Conservation (phyloP, 2,888 invertebrate genomes). For the Eilema sororculum region DNA sequence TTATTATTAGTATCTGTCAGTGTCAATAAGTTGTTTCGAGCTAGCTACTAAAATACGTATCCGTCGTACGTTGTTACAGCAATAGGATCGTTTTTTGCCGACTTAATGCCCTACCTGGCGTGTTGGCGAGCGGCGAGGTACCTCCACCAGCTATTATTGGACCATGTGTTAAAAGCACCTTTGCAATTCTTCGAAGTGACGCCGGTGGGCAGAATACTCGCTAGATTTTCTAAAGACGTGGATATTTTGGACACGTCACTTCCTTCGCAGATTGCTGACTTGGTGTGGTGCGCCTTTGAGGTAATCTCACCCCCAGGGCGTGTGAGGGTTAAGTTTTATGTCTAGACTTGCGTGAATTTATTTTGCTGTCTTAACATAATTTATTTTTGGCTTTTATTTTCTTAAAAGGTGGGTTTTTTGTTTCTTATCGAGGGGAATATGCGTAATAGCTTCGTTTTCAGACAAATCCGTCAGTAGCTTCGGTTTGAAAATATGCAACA, state of each 20-base stretch:
- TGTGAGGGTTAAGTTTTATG: slow-evolving; percentile 40
- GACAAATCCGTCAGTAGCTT: not conserved
- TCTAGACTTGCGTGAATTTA: slow-evolving; percentile 31
- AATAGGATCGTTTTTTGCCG: slow-evolving; percentile 88
- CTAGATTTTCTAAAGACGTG: slow-evolving; percentile 92
- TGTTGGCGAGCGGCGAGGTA: slow-evolving; percentile 89
- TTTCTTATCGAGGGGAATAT: not conserved
- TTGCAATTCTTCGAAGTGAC: slow-evolving; percentile 93
- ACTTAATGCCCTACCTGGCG: slow-evolving; percentile 90
- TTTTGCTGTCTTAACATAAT: slow-evolving; percentile 28
- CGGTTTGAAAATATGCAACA: not conserved
- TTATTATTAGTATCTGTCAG: slow-evolving; percentile 56
- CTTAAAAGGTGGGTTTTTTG: not conserved
- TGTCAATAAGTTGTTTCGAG: slow-evolving; percentile 22
- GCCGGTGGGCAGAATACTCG: slow-evolving; percentile 91
- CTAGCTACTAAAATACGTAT: slow-evolving; percentile 50
- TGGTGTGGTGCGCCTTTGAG: slow-evolving; percentile 91
- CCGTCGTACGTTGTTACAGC: slow-evolving; percentile 88
- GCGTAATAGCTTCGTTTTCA: not conserved
- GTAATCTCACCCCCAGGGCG: slow-evolving; percentile 77
- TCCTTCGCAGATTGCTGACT: slow-evolving; percentile 89
- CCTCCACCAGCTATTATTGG: slow-evolving; percentile 88
- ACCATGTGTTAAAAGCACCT: slow-evolving; percentile 89
- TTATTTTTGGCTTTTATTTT: slow-evolving; percentile 19
- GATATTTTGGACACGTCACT: slow-evolving; percentile 91